These are phyloP conservation scores for Epirrhoe alternata DNA, from an alignment of 2,888 invertebrate species.

Conservation along the genomic window DNA sequence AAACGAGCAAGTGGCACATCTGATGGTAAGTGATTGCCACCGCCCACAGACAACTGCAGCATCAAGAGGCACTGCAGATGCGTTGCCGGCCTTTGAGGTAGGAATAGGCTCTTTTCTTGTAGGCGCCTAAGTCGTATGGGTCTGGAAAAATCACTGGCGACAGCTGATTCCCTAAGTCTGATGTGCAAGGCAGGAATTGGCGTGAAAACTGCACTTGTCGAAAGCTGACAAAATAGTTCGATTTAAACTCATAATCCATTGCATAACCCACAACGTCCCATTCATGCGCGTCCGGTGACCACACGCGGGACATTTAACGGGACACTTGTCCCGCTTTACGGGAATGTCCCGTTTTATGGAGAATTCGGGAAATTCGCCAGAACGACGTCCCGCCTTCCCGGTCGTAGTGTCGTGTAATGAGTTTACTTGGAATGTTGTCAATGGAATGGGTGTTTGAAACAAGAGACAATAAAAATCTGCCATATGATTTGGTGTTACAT, in stretches of 20 bases:
- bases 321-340: conserved; percentile 55
- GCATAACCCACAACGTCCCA: conserved; percentile 52
- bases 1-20: too few species aligned
- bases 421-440: conserved; percentile 70
- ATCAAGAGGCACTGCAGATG: too few species aligned
- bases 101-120: too few species aligned
- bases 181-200: too few species aligned
- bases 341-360: conserved; percentile 55
- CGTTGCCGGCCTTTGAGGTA: too few species aligned
- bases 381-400: conserved; percentile 58
- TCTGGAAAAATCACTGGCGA: too few species aligned
- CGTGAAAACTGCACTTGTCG: too few species aligned
- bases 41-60: too few species aligned
- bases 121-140: too few species aligned
- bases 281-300: conserved; percentile 69
- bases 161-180: too few species aligned
- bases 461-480: too few species aligned
- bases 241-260: conserved; percentile 36
- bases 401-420: conserved; percentile 52
- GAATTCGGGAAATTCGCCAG: conserved; percentile 70
- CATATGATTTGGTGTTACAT: neutral
- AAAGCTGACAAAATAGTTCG: conserved; percentile 11
- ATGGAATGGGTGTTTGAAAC: conserved; percentile 34
- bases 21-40: too few species aligned
- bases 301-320: conserved; percentile 67